Evolutionary conservation across 2,113 vertebrate species (phyloP).

Genomic region (Pagrus major): DNA sequence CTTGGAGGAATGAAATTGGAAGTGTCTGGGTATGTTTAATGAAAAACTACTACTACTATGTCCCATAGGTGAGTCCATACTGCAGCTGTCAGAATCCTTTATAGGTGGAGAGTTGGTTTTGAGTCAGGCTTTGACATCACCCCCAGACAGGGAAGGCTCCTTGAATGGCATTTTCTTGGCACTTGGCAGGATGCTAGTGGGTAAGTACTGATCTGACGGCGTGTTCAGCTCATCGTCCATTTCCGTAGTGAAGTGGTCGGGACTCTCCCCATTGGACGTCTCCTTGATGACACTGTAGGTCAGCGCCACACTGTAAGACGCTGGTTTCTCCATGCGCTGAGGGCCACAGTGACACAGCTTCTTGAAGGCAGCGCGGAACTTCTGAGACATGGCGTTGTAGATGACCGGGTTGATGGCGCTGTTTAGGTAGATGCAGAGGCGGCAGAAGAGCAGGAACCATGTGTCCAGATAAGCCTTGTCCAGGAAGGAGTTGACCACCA

Average conservation of each 20-base stretch:
- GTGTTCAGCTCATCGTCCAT: conserved; percentile 87
- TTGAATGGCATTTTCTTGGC: conserved; percentile 83
- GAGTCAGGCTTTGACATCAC: conserved; percentile 78
- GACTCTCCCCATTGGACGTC: conserved; percentile 87
- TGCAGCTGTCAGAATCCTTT: conserved; percentile 13
- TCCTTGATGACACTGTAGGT: conserved; percentile 94
- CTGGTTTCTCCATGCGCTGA: conserved; percentile 86
- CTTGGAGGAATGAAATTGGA: conserved; percentile 14
- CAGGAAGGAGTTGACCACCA: conserved; percentile 97
- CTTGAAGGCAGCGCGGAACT: conserved; percentile 94
- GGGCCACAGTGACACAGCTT: conserved; percentile 92
- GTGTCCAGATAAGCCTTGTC: conserved; percentile 91
- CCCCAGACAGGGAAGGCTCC: conserved; percentile 80
- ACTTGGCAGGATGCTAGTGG: conserved; percentile 80
- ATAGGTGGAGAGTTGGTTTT: not conserved
- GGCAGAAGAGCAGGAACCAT: conserved; percentile 97
- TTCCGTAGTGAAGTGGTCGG: conserved; percentile 91
- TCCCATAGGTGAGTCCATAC: conserved; percentile 16
- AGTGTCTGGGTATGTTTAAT: conserved; percentile 8
- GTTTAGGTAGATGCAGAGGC: conserved; percentile 97
- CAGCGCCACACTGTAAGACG: conserved; percentile 86
- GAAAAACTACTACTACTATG: conserved; percentile 11
- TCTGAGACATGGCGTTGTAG: conserved; percentile 99
- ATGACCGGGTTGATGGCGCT: conserved; percentile 98
- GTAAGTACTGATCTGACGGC: conserved; percentile 83